Percentiles rank a stretch among this genome's conserved stretches.
Evolutionary conservation across 2,888 invertebrate species (phyloP).

Genomic region (Ophioninae sp.): DNA sequence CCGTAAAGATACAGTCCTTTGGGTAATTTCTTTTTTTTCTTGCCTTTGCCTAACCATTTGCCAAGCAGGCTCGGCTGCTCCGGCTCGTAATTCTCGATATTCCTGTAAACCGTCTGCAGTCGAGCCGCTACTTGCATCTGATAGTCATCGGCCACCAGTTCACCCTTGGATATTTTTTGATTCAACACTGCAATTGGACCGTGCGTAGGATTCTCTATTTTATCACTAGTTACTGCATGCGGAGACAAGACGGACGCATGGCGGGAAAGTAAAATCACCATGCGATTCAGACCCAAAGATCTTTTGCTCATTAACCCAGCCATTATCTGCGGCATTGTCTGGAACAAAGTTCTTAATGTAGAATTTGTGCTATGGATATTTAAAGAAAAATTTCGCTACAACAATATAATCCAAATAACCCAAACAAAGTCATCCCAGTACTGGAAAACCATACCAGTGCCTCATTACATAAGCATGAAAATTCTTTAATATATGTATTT

Average conservation of each 20-base stretch:
- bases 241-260: conserved; percentile 15
- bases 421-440: background rate
- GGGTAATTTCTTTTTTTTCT: conserved; percentile 82
- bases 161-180: conserved; percentile 84
- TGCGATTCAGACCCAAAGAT: conserved; percentile 13
- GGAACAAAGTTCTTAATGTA: background rate
- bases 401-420: background rate
- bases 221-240: conserved; percentile 14
- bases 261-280: conserved; percentile 35
- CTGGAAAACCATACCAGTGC: background rate
- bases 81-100: conserved; percentile 85
- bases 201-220: background rate
- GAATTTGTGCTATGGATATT: background rate
- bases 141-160: conserved; percentile 86
- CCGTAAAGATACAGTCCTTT: conserved; percentile 95
- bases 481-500: too few species aligned
- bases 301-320: conserved; percentile 42
- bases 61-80: conserved; percentile 80
- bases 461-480: too few species aligned
- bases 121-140: conserved; percentile 87
- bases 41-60: conserved; percentile 80
- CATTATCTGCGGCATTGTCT: conserved; percentile 47
- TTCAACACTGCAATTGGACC: conserved; percentile 83
- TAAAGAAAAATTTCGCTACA: background rate
- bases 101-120: conserved; percentile 87